Percentiles rank a stretch among this genome's conserved stretches.
Conservation (phyloP, 1,140 invertebrate genomes). For the Saccostrea glomerata region DNA sequence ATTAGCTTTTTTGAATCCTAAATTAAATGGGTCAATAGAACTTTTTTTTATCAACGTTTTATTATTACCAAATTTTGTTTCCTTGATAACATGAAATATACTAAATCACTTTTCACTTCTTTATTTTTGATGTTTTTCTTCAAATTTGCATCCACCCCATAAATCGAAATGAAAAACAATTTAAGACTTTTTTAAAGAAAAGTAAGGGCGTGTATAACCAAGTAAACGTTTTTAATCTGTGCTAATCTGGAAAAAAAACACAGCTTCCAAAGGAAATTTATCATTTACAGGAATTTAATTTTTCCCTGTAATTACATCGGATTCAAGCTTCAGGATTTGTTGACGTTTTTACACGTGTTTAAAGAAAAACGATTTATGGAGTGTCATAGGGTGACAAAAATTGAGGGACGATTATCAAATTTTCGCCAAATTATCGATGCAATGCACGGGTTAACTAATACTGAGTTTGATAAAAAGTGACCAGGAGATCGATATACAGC, state of each 20-base stretch:
- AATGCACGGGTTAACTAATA: not conserved
- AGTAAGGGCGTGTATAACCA: too few relatives aligned
- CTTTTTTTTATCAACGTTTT: too few relatives aligned
- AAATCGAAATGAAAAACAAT: too few relatives aligned
- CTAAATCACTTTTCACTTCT: too few relatives aligned
- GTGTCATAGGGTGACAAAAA: not conserved
- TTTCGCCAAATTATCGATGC: slow-evolving; percentile 3
- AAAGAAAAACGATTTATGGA: not conserved
- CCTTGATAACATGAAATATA: too few relatives aligned
- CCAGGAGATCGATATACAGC: not conserved
- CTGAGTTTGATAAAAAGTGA: not conserved
- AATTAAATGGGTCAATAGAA: too few relatives aligned
- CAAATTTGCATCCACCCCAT: too few relatives aligned
- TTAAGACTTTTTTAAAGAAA: too few relatives aligned
- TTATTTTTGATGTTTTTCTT: too few relatives aligned
- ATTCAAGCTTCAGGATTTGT: not conserved
- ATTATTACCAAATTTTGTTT: too few relatives aligned
- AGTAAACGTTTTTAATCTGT: not conserved
- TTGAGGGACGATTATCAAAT: not conserved
- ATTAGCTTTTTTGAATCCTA: too few relatives aligned
- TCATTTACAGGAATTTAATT: not conserved
- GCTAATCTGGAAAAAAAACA: not conserved
- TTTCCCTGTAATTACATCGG: not conserved
- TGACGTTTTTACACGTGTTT: not conserved
- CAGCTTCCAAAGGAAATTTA: not conserved